phyloP scores from a whole-genome alignment of 1,140 invertebrate species.

The Listronotus bonariensis region DNA sequence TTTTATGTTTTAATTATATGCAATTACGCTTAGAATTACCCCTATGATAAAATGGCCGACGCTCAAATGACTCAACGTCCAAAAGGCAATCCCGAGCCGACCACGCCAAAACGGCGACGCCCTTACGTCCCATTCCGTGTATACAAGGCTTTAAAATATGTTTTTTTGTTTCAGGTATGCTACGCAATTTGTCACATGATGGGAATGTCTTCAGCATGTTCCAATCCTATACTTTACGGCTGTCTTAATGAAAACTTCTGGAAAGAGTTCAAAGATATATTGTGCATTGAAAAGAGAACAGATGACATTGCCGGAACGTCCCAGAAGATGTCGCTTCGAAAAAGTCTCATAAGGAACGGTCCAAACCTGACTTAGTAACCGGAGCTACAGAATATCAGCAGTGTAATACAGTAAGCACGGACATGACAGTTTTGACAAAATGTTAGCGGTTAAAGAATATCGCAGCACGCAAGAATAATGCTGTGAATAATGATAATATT shows the following conservation, averaged over 20 bases:
- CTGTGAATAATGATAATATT: constrained; percentile 10
- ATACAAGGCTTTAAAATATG: too few species aligned
- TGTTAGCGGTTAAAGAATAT: constrained; percentile 61
- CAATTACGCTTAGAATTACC: too few species aligned
- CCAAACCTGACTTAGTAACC: constrained; percentile 48
- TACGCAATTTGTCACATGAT: constrained; percentile 87
- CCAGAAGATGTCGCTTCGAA: constrained; percentile 38
- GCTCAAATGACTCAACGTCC: too few species aligned
- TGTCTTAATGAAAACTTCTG: constrained; percentile 99
- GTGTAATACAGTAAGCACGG: constrained; percentile 55
- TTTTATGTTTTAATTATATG: too few species aligned
- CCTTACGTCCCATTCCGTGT: too few species aligned
- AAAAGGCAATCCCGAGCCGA: too few species aligned
- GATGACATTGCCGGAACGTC: constrained; percentile 19
- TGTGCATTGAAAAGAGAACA: constrained; percentile 63
- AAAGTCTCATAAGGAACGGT: constrained; percentile 37
- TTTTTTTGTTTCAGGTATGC: constrained; percentile 52
- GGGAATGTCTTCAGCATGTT: constrained; percentile 81
- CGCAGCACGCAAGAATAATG: constrained; percentile 20
- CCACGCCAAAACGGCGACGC: too few species aligned
- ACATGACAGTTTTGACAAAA: constrained; percentile 64
- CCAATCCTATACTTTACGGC: constrained; percentile 92
- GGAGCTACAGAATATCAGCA: constrained; percentile 49
- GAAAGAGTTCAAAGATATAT: constrained; percentile 91
- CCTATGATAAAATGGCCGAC: too few species aligned